Evolutionary conservation across 2,888 invertebrate genomes (phyloP).

Genomic region (Ecdyonurus torrentis): DNA sequence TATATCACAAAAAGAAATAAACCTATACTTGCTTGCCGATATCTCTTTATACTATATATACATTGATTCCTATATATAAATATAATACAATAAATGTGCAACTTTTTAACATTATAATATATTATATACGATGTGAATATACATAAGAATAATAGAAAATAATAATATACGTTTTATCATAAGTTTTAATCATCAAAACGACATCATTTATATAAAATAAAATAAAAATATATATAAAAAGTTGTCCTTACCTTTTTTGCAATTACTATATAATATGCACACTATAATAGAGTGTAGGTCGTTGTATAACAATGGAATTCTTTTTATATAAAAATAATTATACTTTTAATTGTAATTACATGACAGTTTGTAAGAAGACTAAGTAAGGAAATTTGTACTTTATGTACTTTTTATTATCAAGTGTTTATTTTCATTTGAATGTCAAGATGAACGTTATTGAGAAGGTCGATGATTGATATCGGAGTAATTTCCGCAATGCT

Average conservation of each 20-base stretch:
- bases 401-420: background rate
- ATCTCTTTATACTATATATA: too few relatives aligned
- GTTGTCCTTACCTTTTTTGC: background rate
- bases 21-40: too few relatives aligned
- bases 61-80: too few relatives aligned
- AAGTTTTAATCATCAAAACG: background rate
- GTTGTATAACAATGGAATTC: background rate
- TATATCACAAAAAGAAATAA: too few relatives aligned
- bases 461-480: background rate
- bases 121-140: too few relatives aligned
- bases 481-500: background rate
- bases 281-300: background rate
- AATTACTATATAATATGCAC: background rate
- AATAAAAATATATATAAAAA: background rate
- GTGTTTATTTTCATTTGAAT: background rate
- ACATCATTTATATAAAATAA: background rate
- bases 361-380: background rate
- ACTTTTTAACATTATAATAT: too few relatives aligned
- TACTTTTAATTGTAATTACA: background rate
- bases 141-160: too few relatives aligned
- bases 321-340: background rate
- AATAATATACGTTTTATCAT: too few relatives aligned
- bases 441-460: background rate
- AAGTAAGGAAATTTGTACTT: background rate
- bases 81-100: too few relatives aligned